Conservation (phyloP, 1,140 invertebrate species). For the Drosophila lini region DNA sequence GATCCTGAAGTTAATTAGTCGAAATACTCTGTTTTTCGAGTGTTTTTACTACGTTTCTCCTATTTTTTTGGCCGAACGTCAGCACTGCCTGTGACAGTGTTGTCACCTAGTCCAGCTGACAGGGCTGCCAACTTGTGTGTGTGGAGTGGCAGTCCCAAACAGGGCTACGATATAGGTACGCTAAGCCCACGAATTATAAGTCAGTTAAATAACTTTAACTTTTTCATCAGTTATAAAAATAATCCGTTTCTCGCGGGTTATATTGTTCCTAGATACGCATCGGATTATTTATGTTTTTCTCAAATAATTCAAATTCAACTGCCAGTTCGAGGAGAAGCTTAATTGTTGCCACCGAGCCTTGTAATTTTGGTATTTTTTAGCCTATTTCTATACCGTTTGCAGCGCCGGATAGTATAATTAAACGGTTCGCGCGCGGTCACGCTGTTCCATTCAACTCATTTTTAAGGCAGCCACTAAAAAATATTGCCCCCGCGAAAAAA, state of each 20-base stretch:
- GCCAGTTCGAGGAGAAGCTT: slow-evolving; percentile 1
- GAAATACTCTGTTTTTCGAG: slow-evolving; percentile 10
- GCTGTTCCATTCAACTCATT: slow-evolving; percentile 40
- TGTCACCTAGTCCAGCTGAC: slow-evolving; percentile 28
- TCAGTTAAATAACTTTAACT: no score
- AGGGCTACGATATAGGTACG: background rate
- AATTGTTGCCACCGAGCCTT: slow-evolving; percentile 5
- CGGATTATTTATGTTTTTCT: background rate
- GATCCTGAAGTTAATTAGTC: slow-evolving; percentile 7
- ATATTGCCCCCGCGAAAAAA: slow-evolving; percentile 16
- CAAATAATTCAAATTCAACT: slow-evolving; percentile 23
- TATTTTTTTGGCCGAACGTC: slow-evolving; percentile 56
- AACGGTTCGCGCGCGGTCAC: slow-evolving; percentile 18
- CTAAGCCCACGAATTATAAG: background rate
- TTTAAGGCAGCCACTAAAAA: slow-evolving; percentile 37
- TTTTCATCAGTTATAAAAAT: no score
- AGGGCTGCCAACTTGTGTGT: slow-evolving; percentile 23
- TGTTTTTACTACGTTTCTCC: slow-evolving; percentile 54
- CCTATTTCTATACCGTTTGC: background rate
- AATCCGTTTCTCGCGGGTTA: no score
- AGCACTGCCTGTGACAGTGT: slow-evolving; percentile 37
- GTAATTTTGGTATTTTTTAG: slow-evolving; percentile 6
- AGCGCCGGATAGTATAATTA: slow-evolving; percentile 4
- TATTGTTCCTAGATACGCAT: background rate
- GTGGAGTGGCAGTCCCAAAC: background rate